Conservation (phyloP, 2,113 vertebrate species). For the Cervus canadensis region DNA sequence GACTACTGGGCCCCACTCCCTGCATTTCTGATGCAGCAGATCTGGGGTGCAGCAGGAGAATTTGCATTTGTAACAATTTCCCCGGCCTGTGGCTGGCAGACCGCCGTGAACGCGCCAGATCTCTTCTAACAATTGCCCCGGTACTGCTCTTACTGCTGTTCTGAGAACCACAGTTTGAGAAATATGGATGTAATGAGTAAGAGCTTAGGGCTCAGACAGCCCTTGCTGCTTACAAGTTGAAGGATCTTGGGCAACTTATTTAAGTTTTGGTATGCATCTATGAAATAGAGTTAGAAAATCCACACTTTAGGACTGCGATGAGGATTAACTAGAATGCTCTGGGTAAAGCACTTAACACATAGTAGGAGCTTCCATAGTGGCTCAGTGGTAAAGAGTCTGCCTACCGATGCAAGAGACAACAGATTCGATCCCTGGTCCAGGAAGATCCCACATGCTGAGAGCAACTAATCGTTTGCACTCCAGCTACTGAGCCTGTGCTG, state of each 20-base stretch:
- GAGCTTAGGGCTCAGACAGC: neutral
- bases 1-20: no score
- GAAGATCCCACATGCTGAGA: neutral
- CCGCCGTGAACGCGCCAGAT: neutral
- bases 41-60: neutral
- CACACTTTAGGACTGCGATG: neutral
- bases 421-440: neutral
- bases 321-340: neutral
- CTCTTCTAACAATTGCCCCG: neutral
- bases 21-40: neutral
- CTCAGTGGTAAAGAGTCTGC: neutral
- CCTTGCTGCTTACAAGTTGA: neutral
- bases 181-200: fast-evolving
- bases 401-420: neutral
- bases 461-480: neutral
- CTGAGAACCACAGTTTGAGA: neutral
- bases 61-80: neutral
- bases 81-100: neutral
- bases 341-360: neutral
- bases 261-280: neutral
- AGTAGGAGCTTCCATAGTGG: neutral
- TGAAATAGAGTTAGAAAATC: neutral
- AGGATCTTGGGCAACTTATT: neutral
- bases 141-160: neutral
- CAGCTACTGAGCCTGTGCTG: neutral